phyloP scores from a whole-genome alignment of 2,888 invertebrate genomes.

The Perizoma flavofasciatum region DNA sequence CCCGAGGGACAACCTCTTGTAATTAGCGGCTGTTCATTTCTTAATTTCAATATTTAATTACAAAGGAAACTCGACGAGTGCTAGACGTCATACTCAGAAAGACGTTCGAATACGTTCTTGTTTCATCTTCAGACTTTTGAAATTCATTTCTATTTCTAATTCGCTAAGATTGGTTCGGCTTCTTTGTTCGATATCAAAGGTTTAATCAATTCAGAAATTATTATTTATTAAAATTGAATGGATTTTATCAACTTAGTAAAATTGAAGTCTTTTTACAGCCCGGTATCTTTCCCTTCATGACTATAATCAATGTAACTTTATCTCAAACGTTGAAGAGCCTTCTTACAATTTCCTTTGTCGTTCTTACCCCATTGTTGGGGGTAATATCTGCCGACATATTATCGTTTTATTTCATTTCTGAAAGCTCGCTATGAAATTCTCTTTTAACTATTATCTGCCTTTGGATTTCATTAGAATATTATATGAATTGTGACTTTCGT shows the following conservation, averaged over 20 bases:
- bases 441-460: constrained; percentile 64
- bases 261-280: constrained; percentile 24
- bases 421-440: constrained; percentile 65
- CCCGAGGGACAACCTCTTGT: constrained; percentile 82
- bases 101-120: constrained; percentile 70
- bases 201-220: constrained; percentile 43
- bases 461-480: constrained; percentile 54
- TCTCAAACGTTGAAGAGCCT: constrained; percentile 60
- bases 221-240: constrained; percentile 26
- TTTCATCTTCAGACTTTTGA: constrained; percentile 77
- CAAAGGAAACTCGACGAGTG: constrained; percentile 84
- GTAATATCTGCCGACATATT: constrained; percentile 71
- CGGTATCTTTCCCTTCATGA: constrained; percentile 32
- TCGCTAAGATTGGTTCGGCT: constrained; percentile 68
- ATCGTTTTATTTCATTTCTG: constrained; percentile 75
- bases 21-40: constrained; percentile 85
- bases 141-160: constrained; percentile 73
- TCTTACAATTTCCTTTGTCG: constrained; percentile 70
- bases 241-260: constrained; percentile 34
- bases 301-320: constrained; percentile 67
- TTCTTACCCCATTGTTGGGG: constrained; percentile 64
- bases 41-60: constrained; percentile 86
- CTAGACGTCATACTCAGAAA: constrained; percentile 82
- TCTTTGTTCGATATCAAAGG: constrained; percentile 71
- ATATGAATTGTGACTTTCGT: constrained; percentile 44